These are phyloP conservation scores for Melieria omissa DNA, from an alignment of 2,888 invertebrate species.

Conservation along the genomic window DNA sequence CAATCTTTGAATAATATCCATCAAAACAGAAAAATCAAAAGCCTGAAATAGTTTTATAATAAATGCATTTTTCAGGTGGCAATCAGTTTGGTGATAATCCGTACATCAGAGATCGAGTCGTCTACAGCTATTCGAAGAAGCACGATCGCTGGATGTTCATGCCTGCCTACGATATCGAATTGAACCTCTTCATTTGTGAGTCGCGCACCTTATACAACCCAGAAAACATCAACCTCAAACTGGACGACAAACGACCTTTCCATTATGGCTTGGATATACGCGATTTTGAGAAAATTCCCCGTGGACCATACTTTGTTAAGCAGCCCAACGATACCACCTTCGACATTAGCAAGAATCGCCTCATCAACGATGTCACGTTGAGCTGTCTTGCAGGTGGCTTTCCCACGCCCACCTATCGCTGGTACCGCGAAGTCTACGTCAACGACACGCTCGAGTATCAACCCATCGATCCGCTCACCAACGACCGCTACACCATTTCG, in stretches of 20 bases:
- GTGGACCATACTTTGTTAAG: slow-evolving; percentile 88
- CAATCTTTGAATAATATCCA: not conserved
- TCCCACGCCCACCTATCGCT: slow-evolving; percentile 89
- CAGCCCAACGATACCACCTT: slow-evolving; percentile 87
- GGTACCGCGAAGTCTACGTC: slow-evolving; percentile 89
- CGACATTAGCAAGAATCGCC: slow-evolving; percentile 78
- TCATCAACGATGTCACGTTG: slow-evolving; percentile 79
- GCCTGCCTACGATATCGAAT: slow-evolving; percentile 81
- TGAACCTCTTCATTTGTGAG: slow-evolving; percentile 88
- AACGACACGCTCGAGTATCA: slow-evolving; percentile 79
- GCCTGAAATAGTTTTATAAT: not conserved
- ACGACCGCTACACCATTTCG: slow-evolving; percentile 84
- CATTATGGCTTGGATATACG: slow-evolving; percentile 87
- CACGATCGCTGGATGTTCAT: slow-evolving; percentile 87
- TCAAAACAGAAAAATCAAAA: not conserved
- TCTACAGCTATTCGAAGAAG: slow-evolving; percentile 79
- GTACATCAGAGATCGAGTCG: slow-evolving; percentile 78
- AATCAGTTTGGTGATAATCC: slow-evolving; percentile 55
- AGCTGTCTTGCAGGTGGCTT: slow-evolving; percentile 87
- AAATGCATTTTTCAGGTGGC: slow-evolving; percentile 44
- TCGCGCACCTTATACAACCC: slow-evolving; percentile 60
- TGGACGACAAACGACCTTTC: slow-evolving; percentile 82
- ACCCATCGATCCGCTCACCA: slow-evolving; percentile 80
- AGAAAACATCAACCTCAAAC: slow-evolving; percentile 78
- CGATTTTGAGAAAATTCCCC: slow-evolving; percentile 83